Conservation (phyloP, 1,140 invertebrate species). For the Lepidurus couesii region DNA sequence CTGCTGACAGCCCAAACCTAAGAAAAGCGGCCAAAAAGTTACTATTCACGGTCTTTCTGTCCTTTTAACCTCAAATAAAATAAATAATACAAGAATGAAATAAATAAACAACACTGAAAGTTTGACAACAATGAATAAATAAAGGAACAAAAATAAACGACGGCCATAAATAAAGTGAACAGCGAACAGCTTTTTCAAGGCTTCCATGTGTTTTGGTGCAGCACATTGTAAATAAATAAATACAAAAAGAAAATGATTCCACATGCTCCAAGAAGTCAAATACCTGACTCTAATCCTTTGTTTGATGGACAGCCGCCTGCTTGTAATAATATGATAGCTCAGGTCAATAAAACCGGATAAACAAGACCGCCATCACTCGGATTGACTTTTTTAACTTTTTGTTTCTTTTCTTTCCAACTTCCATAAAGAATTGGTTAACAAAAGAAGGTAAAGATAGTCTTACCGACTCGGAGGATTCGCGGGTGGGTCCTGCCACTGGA, state of each 20-base stretch:
- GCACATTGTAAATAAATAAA: background rate
- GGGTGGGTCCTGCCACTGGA: constrained; percentile 49
- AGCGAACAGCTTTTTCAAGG: background rate
- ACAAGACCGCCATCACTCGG: background rate
- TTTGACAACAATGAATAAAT: constrained; percentile 11
- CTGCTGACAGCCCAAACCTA: background rate
- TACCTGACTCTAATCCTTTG: constrained; percentile 88
- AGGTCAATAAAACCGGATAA: constrained; percentile 12
- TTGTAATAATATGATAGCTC: constrained; percentile 38
- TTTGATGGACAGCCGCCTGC: constrained; percentile 73
- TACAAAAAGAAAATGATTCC: background rate
- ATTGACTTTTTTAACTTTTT: background rate
- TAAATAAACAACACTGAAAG: background rate
- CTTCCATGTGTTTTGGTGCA: background rate
- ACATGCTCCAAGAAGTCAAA: constrained; percentile 45
- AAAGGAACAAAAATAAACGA: constrained; percentile 26
- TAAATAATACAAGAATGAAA: constrained; percentile 22
- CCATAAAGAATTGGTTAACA: background rate
- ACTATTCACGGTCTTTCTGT: background rate
- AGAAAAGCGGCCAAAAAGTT: background rate
- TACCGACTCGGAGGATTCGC: constrained; percentile 28
- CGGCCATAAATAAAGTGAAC: constrained; percentile 28
- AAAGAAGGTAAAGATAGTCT: background rate
- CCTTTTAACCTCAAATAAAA: background rate
- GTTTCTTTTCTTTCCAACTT: constrained; percentile 1